Conservation (phyloP, 1,140 invertebrate genomes). For the Heliothis virescens region DNA sequence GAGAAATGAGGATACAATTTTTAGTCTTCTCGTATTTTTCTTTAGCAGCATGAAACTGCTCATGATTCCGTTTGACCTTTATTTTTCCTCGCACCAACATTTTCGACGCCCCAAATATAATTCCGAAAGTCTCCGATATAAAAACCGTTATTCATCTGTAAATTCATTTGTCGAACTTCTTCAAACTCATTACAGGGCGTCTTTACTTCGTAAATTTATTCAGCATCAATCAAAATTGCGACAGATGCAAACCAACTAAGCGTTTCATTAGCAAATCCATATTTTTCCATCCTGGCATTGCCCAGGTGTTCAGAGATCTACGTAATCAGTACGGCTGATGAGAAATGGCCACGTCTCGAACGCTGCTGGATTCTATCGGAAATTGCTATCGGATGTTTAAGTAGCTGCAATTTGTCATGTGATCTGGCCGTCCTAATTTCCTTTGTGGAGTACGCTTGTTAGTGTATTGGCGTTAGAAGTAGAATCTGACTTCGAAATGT, state of each 20-base stretch:
- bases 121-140: constrained; percentile 13
- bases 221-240: constrained; percentile 55
- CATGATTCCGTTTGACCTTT: neutral
- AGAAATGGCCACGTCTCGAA: constrained; percentile 53
- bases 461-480: neutral
- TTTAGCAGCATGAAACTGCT: neutral
- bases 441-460: constrained; percentile 20
- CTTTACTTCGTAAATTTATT: constrained; percentile 47
- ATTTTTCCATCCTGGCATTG: constrained; percentile 53
- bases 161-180: constrained; percentile 43
- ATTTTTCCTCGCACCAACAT: constrained; percentile 2
- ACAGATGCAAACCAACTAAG: constrained; percentile 59
- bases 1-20: too few relatives aligned
- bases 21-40: neutral
- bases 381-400: constrained; percentile 50
- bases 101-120: neutral
- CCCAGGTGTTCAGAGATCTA: constrained; percentile 55
- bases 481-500: neutral
- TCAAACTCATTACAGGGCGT: constrained; percentile 52
- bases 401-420: constrained; percentile 51
- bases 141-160: constrained; percentile 36
- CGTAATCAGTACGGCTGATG: constrained; percentile 53
- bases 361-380: constrained; percentile 43
- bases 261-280: constrained; percentile 60
- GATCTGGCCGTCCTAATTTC: constrained; percentile 36